Base-by-base conservation (phyloP, 2,888 invertebrate genomes). In the Hecatera dysodea region DNA sequence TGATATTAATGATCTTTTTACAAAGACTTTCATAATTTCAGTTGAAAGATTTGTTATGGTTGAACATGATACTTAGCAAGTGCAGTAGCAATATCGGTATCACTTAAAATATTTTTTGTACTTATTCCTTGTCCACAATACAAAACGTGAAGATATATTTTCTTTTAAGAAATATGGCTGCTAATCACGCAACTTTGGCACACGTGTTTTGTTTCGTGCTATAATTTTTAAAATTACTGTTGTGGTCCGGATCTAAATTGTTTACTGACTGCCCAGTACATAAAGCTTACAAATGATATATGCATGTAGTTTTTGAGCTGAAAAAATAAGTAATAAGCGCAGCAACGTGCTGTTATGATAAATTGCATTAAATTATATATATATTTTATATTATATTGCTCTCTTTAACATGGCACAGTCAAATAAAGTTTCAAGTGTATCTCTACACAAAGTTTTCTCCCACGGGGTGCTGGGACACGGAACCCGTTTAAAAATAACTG, bases 151-250 rank as follows among this genome's bases (percentile, higher is more conserved):
- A 80, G 67, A 81, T 80, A 65, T 75, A 72, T 80, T 75, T 75
- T 74, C 60, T 53, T 72, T 61, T 9, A 78, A 78, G 78, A 78
- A 81, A 64, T 78, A 83, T 68, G 66, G 61, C 59, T 57, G 48
- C 67, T 52, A 74, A 83, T 78, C 82, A 83, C 82, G 83, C 83
- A 68, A 81, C 66, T 80, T 72, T 55, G 59, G 71, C 60, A 15
- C 61, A 65, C 72, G 78, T 78, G 83, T 81, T 83, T 72, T 64
- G 72, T 78, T 83, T 56, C 81, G 33, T 59, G 69, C 63, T 83
- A 65, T 80, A 72, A 75, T 72, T 76, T 75, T 36, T 11, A 39
- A 75, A 83, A 74, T 67, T 74, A 78, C 65, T 60, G 66, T 52
- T 52, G 50, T 29, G 8, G 33, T 72, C 19, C 64, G 53, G 17